Conservation (phyloP, 1,140 invertebrate species). For the Ridgeia piscesae region DNA sequence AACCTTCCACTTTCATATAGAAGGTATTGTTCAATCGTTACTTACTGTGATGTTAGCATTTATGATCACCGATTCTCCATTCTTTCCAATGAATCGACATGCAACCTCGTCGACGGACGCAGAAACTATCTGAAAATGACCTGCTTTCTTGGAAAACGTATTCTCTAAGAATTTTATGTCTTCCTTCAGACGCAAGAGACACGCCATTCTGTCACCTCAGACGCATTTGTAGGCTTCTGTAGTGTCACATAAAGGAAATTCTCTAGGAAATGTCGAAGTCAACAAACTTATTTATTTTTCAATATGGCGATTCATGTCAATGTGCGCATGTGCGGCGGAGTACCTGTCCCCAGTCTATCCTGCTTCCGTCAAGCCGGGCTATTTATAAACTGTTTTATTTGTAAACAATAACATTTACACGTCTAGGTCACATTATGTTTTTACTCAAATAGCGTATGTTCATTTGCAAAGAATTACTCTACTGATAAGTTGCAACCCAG, state of each 20-base stretch:
- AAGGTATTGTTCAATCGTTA: neutral
- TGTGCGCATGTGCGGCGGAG: neutral
- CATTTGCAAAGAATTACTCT: neutral
- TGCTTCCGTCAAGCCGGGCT: neutral
- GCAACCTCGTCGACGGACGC: conserved; percentile 97
- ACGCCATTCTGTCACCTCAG: conserved; percentile 75
- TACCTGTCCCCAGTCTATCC: neutral
- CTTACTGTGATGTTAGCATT: conserved; percentile 92
- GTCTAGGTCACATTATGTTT: neutral
- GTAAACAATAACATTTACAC: neutral
- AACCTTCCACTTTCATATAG: neutral
- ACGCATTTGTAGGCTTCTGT: neutral
- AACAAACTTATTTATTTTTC: conserved; percentile 7
- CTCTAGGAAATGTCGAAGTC: neutral
- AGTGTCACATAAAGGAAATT: neutral
- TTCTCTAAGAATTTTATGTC: conserved; percentile 95
- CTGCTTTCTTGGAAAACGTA: conserved; percentile 92
- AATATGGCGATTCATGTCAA: neutral
- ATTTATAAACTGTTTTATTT: neutral
- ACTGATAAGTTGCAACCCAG: too few species aligned
- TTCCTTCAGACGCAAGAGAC: conserved; percentile 94
- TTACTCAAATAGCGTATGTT: neutral
- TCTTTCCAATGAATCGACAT: conserved; percentile 92
- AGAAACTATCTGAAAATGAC: conserved; percentile 82
- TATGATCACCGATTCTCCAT: conserved; percentile 93